Conservation (phyloP, 2,797 vertebrate species). For the Sebastes elongatus region DNA sequence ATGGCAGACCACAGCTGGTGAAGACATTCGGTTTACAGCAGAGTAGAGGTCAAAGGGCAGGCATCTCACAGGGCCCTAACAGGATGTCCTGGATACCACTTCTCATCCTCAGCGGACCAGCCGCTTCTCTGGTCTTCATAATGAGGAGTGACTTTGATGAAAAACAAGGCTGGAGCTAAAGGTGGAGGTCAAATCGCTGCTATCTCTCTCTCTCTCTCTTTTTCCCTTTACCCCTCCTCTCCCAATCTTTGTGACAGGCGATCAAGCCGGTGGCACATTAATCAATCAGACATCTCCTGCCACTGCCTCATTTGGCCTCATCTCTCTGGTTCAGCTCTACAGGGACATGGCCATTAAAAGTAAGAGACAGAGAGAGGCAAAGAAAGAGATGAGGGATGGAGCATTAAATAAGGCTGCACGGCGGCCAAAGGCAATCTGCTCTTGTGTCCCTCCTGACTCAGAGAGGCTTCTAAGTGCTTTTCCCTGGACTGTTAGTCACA, state of each 20-base stretch:
- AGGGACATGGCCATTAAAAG: slow-evolving; percentile 52
- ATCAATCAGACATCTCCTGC: slow-evolving; percentile 54
- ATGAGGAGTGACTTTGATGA: slow-evolving; percentile 12
- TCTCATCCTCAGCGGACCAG: slow-evolving; percentile 7
- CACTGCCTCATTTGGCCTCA: slow-evolving; percentile 19
- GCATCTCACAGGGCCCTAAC: slow-evolving; percentile 50
- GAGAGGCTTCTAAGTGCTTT: slow-evolving; percentile 61
- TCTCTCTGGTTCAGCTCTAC: slow-evolving; percentile 32
- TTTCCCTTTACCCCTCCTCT: background rate
- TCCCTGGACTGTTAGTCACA: slow-evolving; percentile 38
- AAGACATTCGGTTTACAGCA: slow-evolving; percentile 51
- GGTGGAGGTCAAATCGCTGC: slow-evolving; percentile 37
- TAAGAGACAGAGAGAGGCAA: slow-evolving; percentile 29
- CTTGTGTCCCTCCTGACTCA: slow-evolving; percentile 51
- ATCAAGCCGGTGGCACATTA: slow-evolving; percentile 45
- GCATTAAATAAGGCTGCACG: slow-evolving; percentile 43
- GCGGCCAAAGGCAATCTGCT: slow-evolving; percentile 44
- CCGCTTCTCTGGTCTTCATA: background rate
- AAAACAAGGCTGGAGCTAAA: slow-evolving; percentile 3
- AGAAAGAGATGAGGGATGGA: slow-evolving; percentile 42
- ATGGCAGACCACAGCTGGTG: slow-evolving; percentile 55
- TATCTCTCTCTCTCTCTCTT: background rate
- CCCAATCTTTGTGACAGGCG: background rate
- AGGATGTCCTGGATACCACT: slow-evolving; percentile 47
- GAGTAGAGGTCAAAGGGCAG: slow-evolving; percentile 42